Evolutionary conservation across 2,888 invertebrate species (phyloP), one percentile per base, ranked within the genome.

Genomic region (Oegoconia quadripuncta): DNA sequence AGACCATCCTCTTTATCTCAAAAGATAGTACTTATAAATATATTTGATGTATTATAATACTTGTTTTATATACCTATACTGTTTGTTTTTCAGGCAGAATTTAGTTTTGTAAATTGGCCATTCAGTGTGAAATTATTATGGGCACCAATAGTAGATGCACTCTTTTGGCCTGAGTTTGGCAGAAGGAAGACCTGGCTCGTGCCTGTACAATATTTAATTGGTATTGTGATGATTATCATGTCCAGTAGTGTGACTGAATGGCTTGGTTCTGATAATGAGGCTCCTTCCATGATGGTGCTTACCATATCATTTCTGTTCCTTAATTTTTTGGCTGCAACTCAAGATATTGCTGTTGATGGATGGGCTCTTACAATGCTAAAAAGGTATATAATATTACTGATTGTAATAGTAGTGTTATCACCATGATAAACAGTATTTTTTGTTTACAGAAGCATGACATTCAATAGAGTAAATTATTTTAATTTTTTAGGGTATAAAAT

Each of bases 341-440:
- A 99, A 87, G 99, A 99, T 76, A 98, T 99, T 64, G 99, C 98
- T 11, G 99, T 99, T 0, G 99, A 99, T 87, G 99, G 99, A 14
- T 99, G 99, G 99, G 99, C 99, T 0, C 88, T 99, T 8, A 99
- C 99, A 0, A 99, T 99, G 97, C 88, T 99, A 1, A 95, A 97
- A 64, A 94, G 96, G 92, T 96, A 66, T 12, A 14, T 18, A 12
- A 28, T 26, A n/a, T 26, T 8, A 26, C 26, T n/a, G 26, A n/a
- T 20, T 20, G 20, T 8, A 6, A 20, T n/a, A n/a, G n/a, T n/a
- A 20, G 8, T 20, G 20, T 20, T 20, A 20, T 6, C 20, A 20
- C 4, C 20, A 20, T 6, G 4, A 20, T 8, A n/a, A n/a, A n/a
- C n/a, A n/a, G n/a, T n/a, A n/a, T n/a, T n/a, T n/a, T n/a, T n/a